Evolutionary conservation across 2,113 vertebrate genomes (phyloP).

Genomic region (Xiphophorus couchianus): DNA sequence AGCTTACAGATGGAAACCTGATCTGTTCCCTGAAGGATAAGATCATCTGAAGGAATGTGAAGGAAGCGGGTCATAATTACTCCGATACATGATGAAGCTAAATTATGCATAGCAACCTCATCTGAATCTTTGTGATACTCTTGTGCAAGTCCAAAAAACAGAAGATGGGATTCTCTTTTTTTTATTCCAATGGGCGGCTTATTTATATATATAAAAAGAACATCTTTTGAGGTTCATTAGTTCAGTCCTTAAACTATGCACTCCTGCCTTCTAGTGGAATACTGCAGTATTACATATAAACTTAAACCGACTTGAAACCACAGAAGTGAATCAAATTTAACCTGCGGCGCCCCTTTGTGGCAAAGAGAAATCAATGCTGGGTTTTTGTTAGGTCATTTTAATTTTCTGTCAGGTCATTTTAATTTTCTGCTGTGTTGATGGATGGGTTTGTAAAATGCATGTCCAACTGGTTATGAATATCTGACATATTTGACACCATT

Average conservation of each 20-base stretch:
- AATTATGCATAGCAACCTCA: constrained; percentile 3
- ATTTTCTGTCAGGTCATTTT: background rate
- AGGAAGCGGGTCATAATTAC: background rate
- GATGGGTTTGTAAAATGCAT: constrained; percentile 13
- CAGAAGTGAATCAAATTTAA: constrained; percentile 9
- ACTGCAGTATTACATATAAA: constrained; percentile 9
- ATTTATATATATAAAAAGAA: background rate
- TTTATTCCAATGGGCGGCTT: constrained; percentile 31
- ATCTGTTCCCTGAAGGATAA: constrained; percentile 16
- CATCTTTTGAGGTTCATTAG: constrained; percentile 5
- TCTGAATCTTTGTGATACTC: constrained; percentile 2
- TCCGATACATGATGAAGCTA: constrained; percentile 1
- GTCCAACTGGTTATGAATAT: background rate
- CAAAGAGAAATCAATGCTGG: constrained; percentile 38
- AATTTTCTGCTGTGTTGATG: background rate
- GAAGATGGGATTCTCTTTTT: constrained; percentile 26
- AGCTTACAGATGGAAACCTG: constrained; percentile 15
- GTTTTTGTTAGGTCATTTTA: constrained; percentile 2
- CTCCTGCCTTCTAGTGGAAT: constrained; percentile 55
- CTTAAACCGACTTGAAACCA: background rate
- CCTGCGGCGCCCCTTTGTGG: constrained; percentile 61
- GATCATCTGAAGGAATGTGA: constrained; percentile 16
- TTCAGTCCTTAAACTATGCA: background rate
- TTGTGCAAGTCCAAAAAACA: constrained; percentile 4
- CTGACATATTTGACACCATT: constrained; percentile 3